Base-by-base conservation (phyloP, 2,113 vertebrate species). In the Pseudorhombus dupliciocellatus region DNA sequence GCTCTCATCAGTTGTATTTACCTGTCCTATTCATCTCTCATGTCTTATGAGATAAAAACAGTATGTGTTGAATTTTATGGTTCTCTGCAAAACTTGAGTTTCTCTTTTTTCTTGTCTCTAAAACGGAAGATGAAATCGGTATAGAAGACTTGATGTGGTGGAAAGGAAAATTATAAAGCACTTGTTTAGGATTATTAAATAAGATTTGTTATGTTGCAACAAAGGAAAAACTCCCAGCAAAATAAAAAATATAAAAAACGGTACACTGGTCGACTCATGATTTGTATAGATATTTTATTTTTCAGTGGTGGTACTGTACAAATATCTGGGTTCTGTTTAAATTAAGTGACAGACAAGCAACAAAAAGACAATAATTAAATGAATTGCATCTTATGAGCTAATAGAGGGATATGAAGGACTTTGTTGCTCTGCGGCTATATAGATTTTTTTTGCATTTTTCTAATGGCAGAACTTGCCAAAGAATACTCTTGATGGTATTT, bases 11-110 rank as follows among this genome's bases (percentile, higher is more conserved):
- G 42, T 46, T 18, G 0, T 46, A 46, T 46, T 46, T 46, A 37
- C 18, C 60, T 7, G 61, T 46, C 60, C 15, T 61, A 7, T 73
- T 67, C 30, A 60, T 46, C 37, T 26, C 25, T 62, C 46, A 54
- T 54, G 64, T 77, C 25, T 52, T 55, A 53, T 54, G 2, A 2
- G 48, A 16, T 56, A 14, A 70, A 14, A 70, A 14, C 4, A 24
- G 11, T 24, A 70, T 62, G 78, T 81, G 51, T 72, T 75, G 30
- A n/a, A 44, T 71, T 7, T 34, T 14, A 24, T 40, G 22, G 24
- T 25, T 75, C 7, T 44, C 50, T 55, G 30, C 40, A 51, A 66
- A 55, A 15, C 12, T 26, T 1, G 30, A 16, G 9, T 68, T 37
- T 26, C 37, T 61, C 12, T n/a, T 44, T 20, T 58, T 25, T 7